Base-by-base conservation (phyloP, 2,888 invertebrate genomes). In the Nomada lathburiana region DNA sequence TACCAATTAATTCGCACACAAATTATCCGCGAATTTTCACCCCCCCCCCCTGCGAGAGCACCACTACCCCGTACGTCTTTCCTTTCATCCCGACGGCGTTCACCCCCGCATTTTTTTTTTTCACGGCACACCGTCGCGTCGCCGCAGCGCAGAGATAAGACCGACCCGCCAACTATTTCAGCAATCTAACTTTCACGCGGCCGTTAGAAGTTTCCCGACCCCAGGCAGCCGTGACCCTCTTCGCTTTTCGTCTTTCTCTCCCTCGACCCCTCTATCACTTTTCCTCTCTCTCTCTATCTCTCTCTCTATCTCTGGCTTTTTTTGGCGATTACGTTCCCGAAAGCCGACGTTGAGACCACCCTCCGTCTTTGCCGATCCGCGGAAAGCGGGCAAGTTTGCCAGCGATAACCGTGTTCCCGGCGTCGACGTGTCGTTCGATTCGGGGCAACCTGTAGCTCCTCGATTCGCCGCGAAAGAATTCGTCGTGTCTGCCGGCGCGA, bases 1-100 rank as follows among this genome's bases (percentile, higher is more conserved):
- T 93, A 92, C 90, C 89, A 92, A 93, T 94, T 94, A 93, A 93
- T 93, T 92, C 93, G 91, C 89, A 91, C 92, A 91, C 93, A 93
- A 93, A 92, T 93, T 93, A 93, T 88, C 89, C 86, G 89, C 87
- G 90, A 92, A 89, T 92, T 91, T 92, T 90, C 89, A 84, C 85
- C 82, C 71, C 42, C 55, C 29, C 63, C 26, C 26, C 26, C 42
- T 64, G 36, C 36, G 42, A 42, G 67, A 16, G 63, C 20, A 44
- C 55, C 53, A 26, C 73, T 59, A 20, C 63, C 44, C 76, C 80
- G 75, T 65, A 50, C 62, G 29, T 62, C 76, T 64, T 76, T 60
- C 65, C 52, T 29, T 57, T 47, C 29, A n/a, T 64, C 9, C 29
- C 47, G 52, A 23, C 20, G 57, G 36, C 53, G 53, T 67, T 52